Percentiles rank a stretch among this genome's conserved stretches.
phyloP scores from a whole-genome alignment of 1,140 invertebrate genomes.

The Nebria ingens region DNA sequence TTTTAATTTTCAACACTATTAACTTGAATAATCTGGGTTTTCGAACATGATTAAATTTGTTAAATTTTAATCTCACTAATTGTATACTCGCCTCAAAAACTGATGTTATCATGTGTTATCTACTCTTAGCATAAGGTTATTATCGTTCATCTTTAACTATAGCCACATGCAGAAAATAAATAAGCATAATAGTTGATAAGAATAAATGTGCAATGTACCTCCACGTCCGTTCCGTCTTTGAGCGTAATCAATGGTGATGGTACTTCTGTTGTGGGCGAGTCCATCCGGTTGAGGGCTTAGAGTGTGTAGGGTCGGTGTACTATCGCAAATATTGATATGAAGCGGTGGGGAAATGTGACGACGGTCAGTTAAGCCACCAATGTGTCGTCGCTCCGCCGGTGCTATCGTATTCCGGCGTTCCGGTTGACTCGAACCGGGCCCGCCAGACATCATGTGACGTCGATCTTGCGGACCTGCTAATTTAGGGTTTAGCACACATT shows the following conservation, averaged over 20 bases:
- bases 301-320: conserved; percentile 14
- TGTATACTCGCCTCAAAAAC: no score
- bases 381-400: conserved; percentile 22
- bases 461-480: conserved; percentile 19
- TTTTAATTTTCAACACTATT: no score
- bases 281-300: background rate
- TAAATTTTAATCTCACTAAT: no score
- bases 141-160: no score
- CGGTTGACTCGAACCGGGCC: conserved; percentile 18
- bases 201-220: conserved; percentile 11
- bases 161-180: no score
- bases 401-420: background rate
- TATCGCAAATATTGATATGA: conserved; percentile 33
- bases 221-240: conserved; percentile 30
- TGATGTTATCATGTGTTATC: no score
- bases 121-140: no score
- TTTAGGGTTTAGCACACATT: no score
- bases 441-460: conserved; percentile 19
- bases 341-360: conserved; percentile 32
- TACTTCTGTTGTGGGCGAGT: background rate
- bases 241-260: conserved; percentile 16
- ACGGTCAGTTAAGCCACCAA: conserved; percentile 26
- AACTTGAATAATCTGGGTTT: no score
- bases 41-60: no score
- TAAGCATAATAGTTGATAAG: no score